phyloP scores from a whole-genome alignment of 2,888 invertebrate genomes.

The Drosophila paranaensis region DNA sequence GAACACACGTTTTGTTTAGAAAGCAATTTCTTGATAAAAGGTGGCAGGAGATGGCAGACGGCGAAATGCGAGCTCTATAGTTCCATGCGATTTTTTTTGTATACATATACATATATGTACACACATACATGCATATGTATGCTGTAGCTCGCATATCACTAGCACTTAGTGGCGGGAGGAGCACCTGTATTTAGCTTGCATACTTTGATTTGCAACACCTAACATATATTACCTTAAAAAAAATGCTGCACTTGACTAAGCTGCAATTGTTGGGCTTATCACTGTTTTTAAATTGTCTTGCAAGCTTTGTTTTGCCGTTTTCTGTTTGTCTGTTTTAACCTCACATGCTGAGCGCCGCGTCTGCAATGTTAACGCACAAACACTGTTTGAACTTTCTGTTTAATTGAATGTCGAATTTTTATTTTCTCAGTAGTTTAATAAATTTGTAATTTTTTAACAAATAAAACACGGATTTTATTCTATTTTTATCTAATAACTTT shows the following conservation, averaged over 20 bases:
- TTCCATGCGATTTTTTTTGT: slow-evolving; percentile 30
- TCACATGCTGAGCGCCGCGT: slow-evolving; percentile 82
- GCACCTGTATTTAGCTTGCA: slow-evolving; percentile 13
- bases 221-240: slow-evolving; percentile 55
- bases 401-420: background rate
- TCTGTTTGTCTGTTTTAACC: slow-evolving; percentile 79
- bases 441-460: slow-evolving; percentile 15
- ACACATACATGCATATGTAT: background rate
- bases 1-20: slow-evolving; percentile 60
- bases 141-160: slow-evolving; percentile 30
- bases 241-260: slow-evolving; percentile 15
- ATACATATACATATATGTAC: too few species aligned
- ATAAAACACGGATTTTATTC: slow-evolving; percentile 25
- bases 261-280: slow-evolving; percentile 20
- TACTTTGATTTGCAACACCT: slow-evolving; percentile 12
- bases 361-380: slow-evolving; percentile 57
- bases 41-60: slow-evolving; percentile 16
- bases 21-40: slow-evolving; percentile 49
- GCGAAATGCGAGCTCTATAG: slow-evolving; percentile 28
- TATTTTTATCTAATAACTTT: slow-evolving; percentile 64
- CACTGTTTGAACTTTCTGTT: slow-evolving; percentile 22
- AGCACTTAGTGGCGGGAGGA: slow-evolving; percentile 27
- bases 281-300: slow-evolving; percentile 34
- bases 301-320: slow-evolving; percentile 49
- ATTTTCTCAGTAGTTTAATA: slow-evolving; percentile 3